Percentiles rank a stretch among this genome's conserved stretches.
These are phyloP conservation scores for Lampropteryx suffumata DNA, from an alignment of 2,888 invertebrate species.

Conservation along the genomic window DNA sequence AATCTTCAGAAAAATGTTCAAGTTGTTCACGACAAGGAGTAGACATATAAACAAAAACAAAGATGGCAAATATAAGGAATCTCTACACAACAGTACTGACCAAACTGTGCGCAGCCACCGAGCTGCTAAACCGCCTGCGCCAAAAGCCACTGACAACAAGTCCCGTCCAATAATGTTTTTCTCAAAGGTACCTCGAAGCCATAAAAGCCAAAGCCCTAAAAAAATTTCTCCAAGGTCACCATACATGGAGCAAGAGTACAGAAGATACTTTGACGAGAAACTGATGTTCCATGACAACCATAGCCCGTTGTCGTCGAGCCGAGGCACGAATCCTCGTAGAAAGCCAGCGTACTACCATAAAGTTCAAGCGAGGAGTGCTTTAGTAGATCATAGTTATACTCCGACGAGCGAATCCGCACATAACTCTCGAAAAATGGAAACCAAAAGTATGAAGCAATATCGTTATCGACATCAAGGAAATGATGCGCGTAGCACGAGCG, in stretches of 20 bases:
- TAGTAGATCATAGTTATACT: constrained; percentile 27
- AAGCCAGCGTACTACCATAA: constrained; percentile 39
- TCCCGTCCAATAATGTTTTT: constrained; percentile 46
- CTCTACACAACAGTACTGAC: constrained; percentile 53
- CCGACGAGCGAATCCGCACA: background rate
- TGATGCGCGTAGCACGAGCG: background rate
- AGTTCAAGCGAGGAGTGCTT: constrained; percentile 51
- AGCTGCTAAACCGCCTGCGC: constrained; percentile 18
- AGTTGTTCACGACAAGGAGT: constrained; percentile 52
- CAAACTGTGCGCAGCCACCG: constrained; percentile 57
- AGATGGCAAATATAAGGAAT: constrained; percentile 14
- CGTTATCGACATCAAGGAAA: background rate
- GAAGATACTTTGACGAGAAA: constrained; percentile 59
- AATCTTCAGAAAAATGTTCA: constrained; percentile 59
- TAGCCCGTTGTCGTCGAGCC: constrained; percentile 34
- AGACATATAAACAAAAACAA: constrained; percentile 26
- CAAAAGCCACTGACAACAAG: constrained; percentile 21
- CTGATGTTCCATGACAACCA: constrained; percentile 46
- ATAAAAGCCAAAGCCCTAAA: constrained; percentile 37
- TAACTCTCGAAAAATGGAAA: background rate
- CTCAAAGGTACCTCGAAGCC: constrained; percentile 21
- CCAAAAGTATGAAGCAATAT: background rate
- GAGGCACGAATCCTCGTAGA: constrained; percentile 10
- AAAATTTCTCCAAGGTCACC: constrained; percentile 35
- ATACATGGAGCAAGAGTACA: constrained; percentile 64